These are phyloP conservation scores for Caenorhabditis afra DNA, from an alignment of 2,888 invertebrate genomes.

Conservation along the genomic window DNA sequence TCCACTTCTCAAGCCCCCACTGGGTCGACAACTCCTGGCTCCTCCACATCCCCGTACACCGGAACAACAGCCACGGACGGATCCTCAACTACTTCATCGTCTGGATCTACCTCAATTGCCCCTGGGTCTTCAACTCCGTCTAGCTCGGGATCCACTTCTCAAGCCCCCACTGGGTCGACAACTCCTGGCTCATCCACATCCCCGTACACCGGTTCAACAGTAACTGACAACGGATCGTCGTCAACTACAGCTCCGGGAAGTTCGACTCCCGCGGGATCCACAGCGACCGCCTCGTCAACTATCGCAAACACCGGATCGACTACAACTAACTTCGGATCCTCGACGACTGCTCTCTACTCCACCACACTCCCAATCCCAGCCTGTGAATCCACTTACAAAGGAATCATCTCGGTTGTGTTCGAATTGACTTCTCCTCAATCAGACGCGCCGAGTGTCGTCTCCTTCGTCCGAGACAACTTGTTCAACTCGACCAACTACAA, in stretches of 20 bases:
- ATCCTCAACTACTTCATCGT: too few relatives aligned
- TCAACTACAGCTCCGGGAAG: background rate
- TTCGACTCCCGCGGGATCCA: too few relatives aligned
- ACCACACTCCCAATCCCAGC: constrained; percentile 14
- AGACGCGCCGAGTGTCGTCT: constrained; percentile 4
- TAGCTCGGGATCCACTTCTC: constrained; percentile 9
- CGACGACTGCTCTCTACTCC: background rate
- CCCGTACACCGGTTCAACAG: background rate
- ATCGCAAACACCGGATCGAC: background rate
- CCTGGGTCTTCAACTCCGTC: background rate
- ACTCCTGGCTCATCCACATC: background rate
- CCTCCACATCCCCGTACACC: background rate
- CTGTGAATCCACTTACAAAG: constrained; percentile 24
- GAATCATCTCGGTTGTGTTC: constrained; percentile 30
- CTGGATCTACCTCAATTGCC: background rate
- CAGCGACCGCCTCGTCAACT: background rate
- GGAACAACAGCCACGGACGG: constrained; percentile 3
- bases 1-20: constrained; percentile 13
- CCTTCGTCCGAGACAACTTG: constrained; percentile 19
- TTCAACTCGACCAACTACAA: constrained; percentile 31
- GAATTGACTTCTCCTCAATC: constrained; percentile 12
- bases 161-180: background rate
- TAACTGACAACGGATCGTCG: background rate
- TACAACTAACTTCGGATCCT: background rate
- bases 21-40: background rate